Base-by-base conservation (phyloP, 2,888 invertebrate species). In the Piscicola geometra region DNA sequence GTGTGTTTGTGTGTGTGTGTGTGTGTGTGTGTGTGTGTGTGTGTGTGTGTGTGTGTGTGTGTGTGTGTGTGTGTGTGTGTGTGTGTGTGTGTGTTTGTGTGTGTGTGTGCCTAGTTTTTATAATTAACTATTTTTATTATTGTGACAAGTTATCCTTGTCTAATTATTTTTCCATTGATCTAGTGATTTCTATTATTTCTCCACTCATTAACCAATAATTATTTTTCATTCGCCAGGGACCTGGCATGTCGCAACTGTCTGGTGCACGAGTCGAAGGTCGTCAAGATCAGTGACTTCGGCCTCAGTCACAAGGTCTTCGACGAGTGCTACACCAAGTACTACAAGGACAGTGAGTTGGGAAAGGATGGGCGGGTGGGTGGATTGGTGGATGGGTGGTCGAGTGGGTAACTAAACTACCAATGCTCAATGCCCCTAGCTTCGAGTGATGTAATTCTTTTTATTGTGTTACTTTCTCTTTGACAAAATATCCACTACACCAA, bases 221-320 rank as follows among this genome's bases (percentile, higher is more conserved):
- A 47, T 71, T 32, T 25, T 9, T 25, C 1, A 30, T 47, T 76
- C 83, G 83, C 0, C 86, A 88, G 89, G 88, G 94, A 94, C 85
- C 89, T 94, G 41, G 91, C 91, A 0, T 90, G 89, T 75, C 86
- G 91, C 80, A 94, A 92, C 87, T 94, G 91, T 83, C 87, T 93
- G 47, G 90, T 93, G 15, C 90, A 90, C 85, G 90, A 91, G 85
- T 89, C 89, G 80, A 88, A 91, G 76, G 88, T 89, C 0, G 84
- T 92, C 83, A 89, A 91, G 88, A 88, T 91, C 52, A 92, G 91
- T 1, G 94, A 94, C 86, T 94, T 94, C 86, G 94, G 94, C 64
- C 93, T 94, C 93, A 91, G 94, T 1, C 88, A 94, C 67, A 90
- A 92, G 0, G 91, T 92, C 84, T 92, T 90, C 84, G 93, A 93